Base-by-base conservation (phyloP, 2,113 vertebrate species). In the Periophthalmodon schlosseri region DNA sequence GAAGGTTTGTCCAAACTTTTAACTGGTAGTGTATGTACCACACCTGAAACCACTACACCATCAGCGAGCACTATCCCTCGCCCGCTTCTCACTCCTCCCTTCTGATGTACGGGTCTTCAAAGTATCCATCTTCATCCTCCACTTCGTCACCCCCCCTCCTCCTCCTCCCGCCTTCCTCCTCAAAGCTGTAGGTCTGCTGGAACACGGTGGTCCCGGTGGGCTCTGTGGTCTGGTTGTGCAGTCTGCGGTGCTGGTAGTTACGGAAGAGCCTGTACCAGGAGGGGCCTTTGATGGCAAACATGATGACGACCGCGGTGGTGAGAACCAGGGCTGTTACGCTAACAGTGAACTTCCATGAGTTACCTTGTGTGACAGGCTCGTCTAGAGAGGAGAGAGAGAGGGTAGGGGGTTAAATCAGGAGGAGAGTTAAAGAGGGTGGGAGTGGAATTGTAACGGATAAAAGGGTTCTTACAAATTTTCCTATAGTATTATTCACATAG, bases 21-120 rank as follows among this genome's bases (percentile, higher is more conserved):
- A 3, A 28, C 28, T 28, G 28, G 28, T 28, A 3, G 28, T 3
- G 28, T 28, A 28, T 2, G 3, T 28, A 28, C 28, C 28, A 28
- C 28, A 28, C 28, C 28, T 28, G 28, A 28, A 28, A 28, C 28
- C 28, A 28, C 28, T 28, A 28, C 28, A 28, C 28, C 28, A 28
- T 28, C 28, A 28, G 28, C 28, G 3, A 28, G 28, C 28, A 28
- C 28, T 28, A 28, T 2, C 28, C 28, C 28, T 28, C 28, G 28
- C 28, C 5, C 1, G 21, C 23, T 5, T 11, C 21, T 77, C 78
- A 84, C 74, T 91, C 91, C 0, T 88, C 89, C 10, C 88, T 36
- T 73, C 94, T 94, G 78, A 95, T 95, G 52, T 97, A 97, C 34
- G 95, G 95, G 70, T 98, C 96, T 86, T 98, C 96, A 91, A 95